phyloP scores from a whole-genome alignment of 2,113 vertebrate genomes.

The Meles meles region DNA sequence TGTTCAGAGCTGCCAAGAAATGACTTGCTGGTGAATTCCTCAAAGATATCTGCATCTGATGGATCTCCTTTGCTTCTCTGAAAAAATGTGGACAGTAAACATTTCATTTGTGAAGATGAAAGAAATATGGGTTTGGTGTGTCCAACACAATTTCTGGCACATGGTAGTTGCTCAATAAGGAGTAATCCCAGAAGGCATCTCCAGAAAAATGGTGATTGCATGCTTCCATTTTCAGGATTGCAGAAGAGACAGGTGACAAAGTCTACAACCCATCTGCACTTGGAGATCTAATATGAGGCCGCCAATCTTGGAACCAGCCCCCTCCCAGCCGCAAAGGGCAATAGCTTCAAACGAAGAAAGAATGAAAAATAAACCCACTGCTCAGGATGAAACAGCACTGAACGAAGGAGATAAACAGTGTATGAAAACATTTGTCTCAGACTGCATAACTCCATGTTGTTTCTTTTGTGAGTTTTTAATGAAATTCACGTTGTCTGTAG shows the following conservation, averaged over 20 bases:
- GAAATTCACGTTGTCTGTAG: neutral
- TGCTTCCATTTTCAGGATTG: neutral
- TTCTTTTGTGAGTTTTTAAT: neutral
- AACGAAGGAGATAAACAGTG: neutral
- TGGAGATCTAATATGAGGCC: neutral
- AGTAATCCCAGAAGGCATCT: neutral
- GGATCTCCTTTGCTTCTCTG: neutral
- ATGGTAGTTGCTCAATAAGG: neutral
- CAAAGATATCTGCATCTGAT: neutral
- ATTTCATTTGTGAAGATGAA: neutral
- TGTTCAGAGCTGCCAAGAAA: neutral
- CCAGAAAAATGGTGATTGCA: neutral
- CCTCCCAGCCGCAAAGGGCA: neutral
- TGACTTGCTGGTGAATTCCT: neutral
- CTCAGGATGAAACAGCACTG: neutral
- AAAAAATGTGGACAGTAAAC: neutral
- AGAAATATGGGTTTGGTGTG: neutral
- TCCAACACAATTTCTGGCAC: neutral
- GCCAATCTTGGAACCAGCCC: neutral
- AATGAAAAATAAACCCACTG: neutral
- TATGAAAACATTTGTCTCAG: neutral
- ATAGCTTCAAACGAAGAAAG: neutral
- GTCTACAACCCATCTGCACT: neutral
- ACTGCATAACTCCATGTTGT: neutral
- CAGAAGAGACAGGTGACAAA: neutral